A percentile compares a stretch with the other conserved stretches of the same genome.
Evolutionary conservation across 2,888 invertebrate genomes (phyloP).

Genomic region (Chesias legatella): DNA sequence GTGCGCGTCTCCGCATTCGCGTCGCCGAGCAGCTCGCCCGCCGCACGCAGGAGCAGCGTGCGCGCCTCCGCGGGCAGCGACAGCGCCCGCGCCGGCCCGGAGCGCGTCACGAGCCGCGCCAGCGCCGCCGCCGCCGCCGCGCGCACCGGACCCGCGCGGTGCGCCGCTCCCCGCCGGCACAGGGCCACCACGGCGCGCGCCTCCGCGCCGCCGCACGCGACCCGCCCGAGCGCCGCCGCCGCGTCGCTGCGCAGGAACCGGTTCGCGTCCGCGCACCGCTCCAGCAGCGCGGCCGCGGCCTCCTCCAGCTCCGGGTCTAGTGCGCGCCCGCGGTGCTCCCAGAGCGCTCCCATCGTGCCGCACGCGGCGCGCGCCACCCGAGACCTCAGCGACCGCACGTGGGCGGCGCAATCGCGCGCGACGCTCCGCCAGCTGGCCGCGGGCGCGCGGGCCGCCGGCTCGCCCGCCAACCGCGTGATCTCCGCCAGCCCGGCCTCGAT

Average conservation of each 20-base stretch:
- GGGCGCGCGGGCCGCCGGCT: constrained; percentile 85
- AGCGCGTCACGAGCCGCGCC: constrained; percentile 84
- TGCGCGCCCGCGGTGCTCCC: constrained; percentile 80
- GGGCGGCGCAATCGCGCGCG: constrained; percentile 85
- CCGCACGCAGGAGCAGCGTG: constrained; percentile 88
- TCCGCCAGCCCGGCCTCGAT: constrained; percentile 86
- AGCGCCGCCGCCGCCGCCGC: constrained; percentile 91
- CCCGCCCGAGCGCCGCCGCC: constrained; percentile 87
- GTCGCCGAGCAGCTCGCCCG: constrained; percentile 91
- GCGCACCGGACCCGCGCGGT: constrained; percentile 93
- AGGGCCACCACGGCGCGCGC: constrained; percentile 84
- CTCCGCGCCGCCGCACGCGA: constrained; percentile 89
- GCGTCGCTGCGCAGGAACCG: constrained; percentile 95
- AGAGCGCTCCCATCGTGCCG: constrained; percentile 89
- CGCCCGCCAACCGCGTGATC: constrained; percentile 84
- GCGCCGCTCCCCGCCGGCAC: constrained; percentile 85
- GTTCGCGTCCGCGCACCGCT: constrained; percentile 96
- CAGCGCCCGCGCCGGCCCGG: constrained; percentile 87
- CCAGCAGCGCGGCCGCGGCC: constrained; percentile 88
- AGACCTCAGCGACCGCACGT: constrained; percentile 94
- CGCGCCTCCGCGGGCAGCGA: constrained; percentile 88
- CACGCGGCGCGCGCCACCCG: constrained; percentile 95
- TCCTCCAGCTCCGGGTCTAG: constrained; percentile 91
- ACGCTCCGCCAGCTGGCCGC: constrained; percentile 84
- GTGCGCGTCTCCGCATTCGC: constrained; percentile 92